Percentiles rank a stretch among this genome's conserved stretches.
phyloP scores from a whole-genome alignment of 2,797 vertebrate genomes.

The Pseudomugil gertrudae region DNA sequence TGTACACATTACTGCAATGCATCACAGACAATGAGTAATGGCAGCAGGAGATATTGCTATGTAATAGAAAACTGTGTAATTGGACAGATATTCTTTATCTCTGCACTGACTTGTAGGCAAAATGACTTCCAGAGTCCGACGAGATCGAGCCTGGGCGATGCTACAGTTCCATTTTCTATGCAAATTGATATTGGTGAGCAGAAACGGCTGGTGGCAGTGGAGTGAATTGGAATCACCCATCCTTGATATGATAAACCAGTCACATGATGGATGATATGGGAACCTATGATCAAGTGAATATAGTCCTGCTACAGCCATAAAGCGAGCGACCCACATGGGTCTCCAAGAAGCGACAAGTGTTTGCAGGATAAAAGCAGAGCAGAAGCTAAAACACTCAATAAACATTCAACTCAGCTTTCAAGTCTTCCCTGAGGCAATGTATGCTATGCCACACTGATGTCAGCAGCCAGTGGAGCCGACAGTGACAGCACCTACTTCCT shows the following conservation, averaged over 20 bases:
- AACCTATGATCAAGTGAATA: constrained; percentile 43
- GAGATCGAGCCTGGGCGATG: constrained; percentile 52
- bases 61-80: constrained; percentile 63
- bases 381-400: constrained; percentile 29
- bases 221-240: constrained; percentile 63
- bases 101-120: constrained; percentile 51
- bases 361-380: constrained; percentile 22
- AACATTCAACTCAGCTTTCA: constrained; percentile 47
- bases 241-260: constrained; percentile 62
- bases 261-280: constrained; percentile 65
- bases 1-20: constrained; percentile 36
- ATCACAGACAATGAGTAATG: constrained; percentile 72
- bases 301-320: constrained; percentile 12
- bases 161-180: constrained; percentile 68
- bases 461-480: constrained; percentile 27
- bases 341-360: constrained; percentile 34
- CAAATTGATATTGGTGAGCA: constrained; percentile 66
- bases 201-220: constrained; percentile 50
- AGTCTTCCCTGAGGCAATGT: constrained; percentile 28
- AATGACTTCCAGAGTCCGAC: constrained; percentile 53
- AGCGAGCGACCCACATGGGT: background rate
- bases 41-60: constrained; percentile 70
- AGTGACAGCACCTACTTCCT: constrained; percentile 37
- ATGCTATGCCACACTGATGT: constrained; percentile 1
- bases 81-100: constrained; percentile 68